phyloP scores from a whole-genome alignment of 2,888 invertebrate genomes.

The Epirrita christyi region DNA sequence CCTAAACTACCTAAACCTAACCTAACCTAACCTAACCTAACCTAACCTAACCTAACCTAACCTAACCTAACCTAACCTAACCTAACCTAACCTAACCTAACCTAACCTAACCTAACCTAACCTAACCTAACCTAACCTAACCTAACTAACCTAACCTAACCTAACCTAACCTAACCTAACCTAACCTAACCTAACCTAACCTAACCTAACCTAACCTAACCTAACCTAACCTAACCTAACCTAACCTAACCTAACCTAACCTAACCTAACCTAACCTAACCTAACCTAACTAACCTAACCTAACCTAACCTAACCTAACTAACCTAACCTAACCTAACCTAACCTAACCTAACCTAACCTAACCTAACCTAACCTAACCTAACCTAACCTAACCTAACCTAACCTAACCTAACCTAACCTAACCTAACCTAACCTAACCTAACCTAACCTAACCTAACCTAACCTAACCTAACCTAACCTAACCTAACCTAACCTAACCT shows the following conservation, averaged over 20 bases:
- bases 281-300: conserved; percentile 4
- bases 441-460: conserved; percentile 5
- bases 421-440: conserved; percentile 3
- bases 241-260: conserved; percentile 6
- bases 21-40: conserved; percentile 31
- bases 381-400: conserved; percentile 3
- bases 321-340: conserved; percentile 4
- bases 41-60: conserved; percentile 31
- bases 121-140: not conserved
- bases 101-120: conserved; percentile 10
- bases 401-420: conserved; percentile 3
- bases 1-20: conserved; percentile 37
- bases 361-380: conserved; percentile 2
- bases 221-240: conserved; percentile 7
- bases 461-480: conserved; percentile 7
- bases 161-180: conserved; percentile 7
- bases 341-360: conserved; percentile 4
- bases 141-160: conserved; percentile 1
- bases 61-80: conserved; percentile 7
- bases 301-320: conserved; percentile 3
- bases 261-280: conserved; percentile 7
- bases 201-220: conserved; percentile 6
- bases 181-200: conserved; percentile 7
- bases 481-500: conserved; percentile 5
- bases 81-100: conserved; percentile 6